These are phyloP conservation scores for Mesochorus sp. DNA, from an alignment of 2,888 invertebrate species.

Conservation along the genomic window DNA sequence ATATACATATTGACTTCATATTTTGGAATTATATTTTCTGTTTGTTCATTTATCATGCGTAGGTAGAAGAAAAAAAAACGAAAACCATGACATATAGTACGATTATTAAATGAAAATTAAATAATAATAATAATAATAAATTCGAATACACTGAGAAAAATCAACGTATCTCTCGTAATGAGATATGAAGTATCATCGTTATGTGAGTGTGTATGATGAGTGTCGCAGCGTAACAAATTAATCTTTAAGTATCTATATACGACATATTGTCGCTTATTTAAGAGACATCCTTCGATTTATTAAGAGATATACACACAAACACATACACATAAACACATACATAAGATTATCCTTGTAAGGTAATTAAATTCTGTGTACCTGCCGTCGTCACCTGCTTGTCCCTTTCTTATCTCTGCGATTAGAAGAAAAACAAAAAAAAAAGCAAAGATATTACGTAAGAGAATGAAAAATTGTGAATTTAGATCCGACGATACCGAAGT, in stretches of 20 bases:
- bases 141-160: constrained; percentile 27
- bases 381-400: constrained; percentile 30
- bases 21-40: constrained; percentile 63
- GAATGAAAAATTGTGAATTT: no score
- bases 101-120: constrained; percentile 26
- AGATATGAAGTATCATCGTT: constrained; percentile 57
- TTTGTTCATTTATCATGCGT: constrained; percentile 70
- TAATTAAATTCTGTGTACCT: constrained; percentile 58
- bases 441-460: neutral
- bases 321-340: neutral
- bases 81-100: constrained; percentile 52
- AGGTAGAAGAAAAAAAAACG: constrained; percentile 69
- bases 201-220: constrained; percentile 60
- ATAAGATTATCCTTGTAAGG: constrained; percentile 41
- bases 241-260: constrained; percentile 56
- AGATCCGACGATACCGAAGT: no score
- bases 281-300: constrained; percentile 56
- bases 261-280: constrained; percentile 58
- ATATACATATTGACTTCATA: constrained; percentile 67
- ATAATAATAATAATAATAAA: constrained; percentile 1
- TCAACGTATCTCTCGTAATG: constrained; percentile 45
- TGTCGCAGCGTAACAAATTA: constrained; percentile 58
- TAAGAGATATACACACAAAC: neutral
- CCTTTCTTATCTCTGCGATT: neutral
- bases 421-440: neutral